Percentiles rank a stretch among this genome's conserved stretches.
These are phyloP conservation scores for Eupeodes luniger DNA, from an alignment of 2,888 invertebrate species.

Conservation along the genomic window DNA sequence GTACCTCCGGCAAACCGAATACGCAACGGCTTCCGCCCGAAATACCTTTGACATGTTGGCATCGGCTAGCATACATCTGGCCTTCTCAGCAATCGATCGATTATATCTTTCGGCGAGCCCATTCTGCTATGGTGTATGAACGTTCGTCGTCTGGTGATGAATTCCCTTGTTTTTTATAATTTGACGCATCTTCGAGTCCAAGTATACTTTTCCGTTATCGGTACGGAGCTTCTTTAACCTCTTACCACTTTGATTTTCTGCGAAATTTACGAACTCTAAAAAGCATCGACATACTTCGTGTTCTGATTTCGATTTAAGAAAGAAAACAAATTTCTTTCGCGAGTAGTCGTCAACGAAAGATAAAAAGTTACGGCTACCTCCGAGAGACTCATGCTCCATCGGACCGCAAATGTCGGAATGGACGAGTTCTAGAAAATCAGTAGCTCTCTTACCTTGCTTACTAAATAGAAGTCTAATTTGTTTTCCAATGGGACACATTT, in stretches of 20 bases:
- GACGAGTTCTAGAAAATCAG: conserved; percentile 78
- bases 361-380: conserved; percentile 44
- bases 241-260: conserved; percentile 2
- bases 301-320: conserved; percentile 56
- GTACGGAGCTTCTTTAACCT: conserved; percentile 35
- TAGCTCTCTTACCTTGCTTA: conserved; percentile 68
- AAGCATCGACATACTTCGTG: conserved; percentile 21
- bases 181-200: background rate
- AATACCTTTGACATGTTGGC: conserved; percentile 51
- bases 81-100: conserved; percentile 75
- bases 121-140: no score
- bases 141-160: background rate
- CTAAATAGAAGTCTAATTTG: conserved; percentile 76
- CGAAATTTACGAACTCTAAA: background rate
- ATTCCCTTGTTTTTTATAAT: background rate
- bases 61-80: conserved; percentile 71
- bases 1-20: conserved; percentile 51
- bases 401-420: conserved; percentile 82
- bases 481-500: conserved; percentile 77
- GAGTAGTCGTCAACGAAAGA: conserved; percentile 51
- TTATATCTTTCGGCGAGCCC: background rate
- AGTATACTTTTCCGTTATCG: conserved; percentile 19
- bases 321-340: conserved; percentile 34
- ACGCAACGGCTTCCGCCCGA: conserved; percentile 76
- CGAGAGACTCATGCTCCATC: conserved; percentile 79